Conservation (phyloP, 2,888 invertebrate species). For the Volucella bombylans region DNA sequence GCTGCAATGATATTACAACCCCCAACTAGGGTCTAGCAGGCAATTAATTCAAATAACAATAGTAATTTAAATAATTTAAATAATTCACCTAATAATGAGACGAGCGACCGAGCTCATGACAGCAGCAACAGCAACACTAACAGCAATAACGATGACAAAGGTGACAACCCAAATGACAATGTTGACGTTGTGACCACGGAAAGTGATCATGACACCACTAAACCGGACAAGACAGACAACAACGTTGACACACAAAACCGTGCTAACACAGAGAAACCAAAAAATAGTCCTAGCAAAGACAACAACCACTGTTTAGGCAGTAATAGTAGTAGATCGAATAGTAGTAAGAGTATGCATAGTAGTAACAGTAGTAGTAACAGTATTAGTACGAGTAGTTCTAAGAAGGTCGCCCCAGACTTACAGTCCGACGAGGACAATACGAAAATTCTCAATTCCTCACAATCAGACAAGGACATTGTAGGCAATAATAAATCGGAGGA, state of each 20-base stretch:
- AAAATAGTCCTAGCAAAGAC: constrained; percentile 60
- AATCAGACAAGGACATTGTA: constrained; percentile 46
- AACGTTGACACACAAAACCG: constrained; percentile 13
- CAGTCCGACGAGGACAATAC: constrained; percentile 70
- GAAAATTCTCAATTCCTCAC: constrained; percentile 56
- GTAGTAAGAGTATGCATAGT: constrained; percentile 69
- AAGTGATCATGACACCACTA: constrained; percentile 17
- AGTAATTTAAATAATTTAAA: constrained; percentile 74
- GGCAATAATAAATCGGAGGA: constrained; percentile 50
- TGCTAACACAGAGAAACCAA: constrained; percentile 62
- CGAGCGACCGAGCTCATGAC: constrained; percentile 38
- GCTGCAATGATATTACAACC: constrained; percentile 95
- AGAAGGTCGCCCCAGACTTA: constrained; percentile 40
- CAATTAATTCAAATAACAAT: constrained; percentile 80
- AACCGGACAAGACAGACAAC: constrained; percentile 29
- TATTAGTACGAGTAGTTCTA: constrained; percentile 64
- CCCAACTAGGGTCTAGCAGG: constrained; percentile 89
- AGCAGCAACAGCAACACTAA: constrained; percentile 42
- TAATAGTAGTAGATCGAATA: constrained; percentile 70
- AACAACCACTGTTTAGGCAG: constrained; percentile 66
- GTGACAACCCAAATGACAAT: constrained; percentile 3
- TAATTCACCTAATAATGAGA: constrained; percentile 68
- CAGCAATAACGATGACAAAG: constrained; percentile 20
- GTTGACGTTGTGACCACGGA: background rate
- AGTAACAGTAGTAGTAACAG: constrained; percentile 68